Evolutionary conservation across 1,140 invertebrate species (phyloP), one percentile per base, ranked within the genome.

Genomic region (Zaprionus ghesquierei): DNA sequence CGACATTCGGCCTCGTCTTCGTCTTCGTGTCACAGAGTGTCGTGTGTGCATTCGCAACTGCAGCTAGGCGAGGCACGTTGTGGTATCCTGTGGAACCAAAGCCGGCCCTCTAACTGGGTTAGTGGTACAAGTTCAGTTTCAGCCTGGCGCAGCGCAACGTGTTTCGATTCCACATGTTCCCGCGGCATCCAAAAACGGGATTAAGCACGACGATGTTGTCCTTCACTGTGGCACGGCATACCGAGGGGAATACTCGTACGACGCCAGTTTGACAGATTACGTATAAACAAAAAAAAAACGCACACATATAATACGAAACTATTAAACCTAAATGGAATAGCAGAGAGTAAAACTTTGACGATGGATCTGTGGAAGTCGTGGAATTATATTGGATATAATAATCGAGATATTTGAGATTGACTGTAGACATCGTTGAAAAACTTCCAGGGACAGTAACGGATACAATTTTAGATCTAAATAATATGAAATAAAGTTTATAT

Each of bases 71-170:
- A 35, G 33, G 49, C 25, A 54, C 63, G 49, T 51, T 68, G 6
- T 38, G 35, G 35, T 38, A 6, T 72, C 69, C 53, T 69, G 71
- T 74, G 66, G 65, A 58, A 56, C 31, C 33, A 71, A n/a, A 63
- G 8, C 12, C 44, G 49, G 9, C 15, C n/a, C 20, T 62, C 79
- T 90, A 90, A 90, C 80, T 90, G 89, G 89, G 89, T 90, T 90
- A 90, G 73, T 90, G 89, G 84, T 91, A 90, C 89, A 90, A 90
- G 89, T 90, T 90, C 89, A 90, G 89, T 90, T 77, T 51, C 50
- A 55, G 60, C 66, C 60, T 69, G 72, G 68, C 72, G 60, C 61
- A 62, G 65, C 61, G 72, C 51, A 50, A 38, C 51, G 38, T 68
- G 80, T 85, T 85, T 50, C 80, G 23, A 22, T 81, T 15, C 69